Base-by-base conservation (phyloP, 2,797 vertebrate genomes). In the Premnoplex brunnescens region DNA sequence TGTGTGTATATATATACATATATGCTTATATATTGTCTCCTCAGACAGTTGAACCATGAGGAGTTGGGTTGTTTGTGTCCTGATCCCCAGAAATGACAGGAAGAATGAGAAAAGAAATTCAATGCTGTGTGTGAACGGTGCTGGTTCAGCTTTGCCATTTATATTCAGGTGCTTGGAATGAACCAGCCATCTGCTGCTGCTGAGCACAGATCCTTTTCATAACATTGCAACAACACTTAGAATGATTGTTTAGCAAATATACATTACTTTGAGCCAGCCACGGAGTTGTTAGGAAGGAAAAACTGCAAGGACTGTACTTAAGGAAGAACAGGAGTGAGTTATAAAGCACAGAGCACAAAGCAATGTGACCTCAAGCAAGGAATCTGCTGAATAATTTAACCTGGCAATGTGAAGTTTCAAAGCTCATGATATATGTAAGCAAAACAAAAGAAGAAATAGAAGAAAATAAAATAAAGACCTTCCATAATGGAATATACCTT, bases 381-480 rank as follows among this genome's bases (percentile, higher is more conserved):
- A 89, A 90, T 91, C 52, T 88, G 59, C 36, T 95, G 94, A 96
- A 94, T 96, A 94, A 96, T 91, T 95, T 88, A 96, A 93, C 89
- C 85, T 80, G 87, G 75, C 79, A 89, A 83, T 17, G 32, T 28
- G 76, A 91, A 73, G 56, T 78, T 81, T 88, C 55, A 16, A 84
- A 78, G 58, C 24, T 49, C 44, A 69, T 59, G 79, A 86, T 84
- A 76, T 37, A 76, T n/a, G 46, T 72, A 75, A 89, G 68, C 24
- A 83, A 89, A 92, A 89, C 49, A 91, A 39, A 80, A 52, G 17
- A 9, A 82, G 46, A 75, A 81, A 83, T 0, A 78, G 19, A 88
- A 90, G 43, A 54, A 86, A 80, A 20, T 74, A 71, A 93, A 91
- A 63, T 13, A 80, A 88, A 82, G 49, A 46, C 6, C 12, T 89